These are phyloP conservation scores for Heterotilapia buettikoferi DNA, from an alignment of 2,113 vertebrate genomes.

Conservation along the genomic window DNA sequence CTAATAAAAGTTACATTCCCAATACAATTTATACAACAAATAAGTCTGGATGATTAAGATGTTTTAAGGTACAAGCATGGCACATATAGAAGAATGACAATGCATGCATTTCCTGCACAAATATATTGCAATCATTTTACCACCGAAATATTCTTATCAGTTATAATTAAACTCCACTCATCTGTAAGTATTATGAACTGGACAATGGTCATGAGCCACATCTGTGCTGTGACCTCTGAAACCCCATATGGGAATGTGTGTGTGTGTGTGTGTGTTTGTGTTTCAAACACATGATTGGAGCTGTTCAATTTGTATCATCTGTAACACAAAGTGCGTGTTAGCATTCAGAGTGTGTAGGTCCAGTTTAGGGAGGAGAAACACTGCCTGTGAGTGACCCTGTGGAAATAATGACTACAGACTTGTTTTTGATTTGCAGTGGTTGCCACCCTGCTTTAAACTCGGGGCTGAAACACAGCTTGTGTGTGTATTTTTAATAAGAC, in stretches of 20 bases:
- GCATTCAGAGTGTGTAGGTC: constrained; percentile 13
- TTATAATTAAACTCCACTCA: background rate
- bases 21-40: background rate
- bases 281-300: constrained; percentile 32
- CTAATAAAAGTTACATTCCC: background rate
- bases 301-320: constrained; percentile 39
- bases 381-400: constrained; percentile 13
- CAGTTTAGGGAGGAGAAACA: background rate
- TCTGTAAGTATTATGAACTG: constrained; percentile 2
- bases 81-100: background rate
- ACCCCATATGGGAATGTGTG: background rate
- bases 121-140: background rate
- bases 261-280: background rate
- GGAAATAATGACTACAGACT: constrained; percentile 28
- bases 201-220: constrained; percentile 31
- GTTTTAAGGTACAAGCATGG: background rate
- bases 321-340: background rate
- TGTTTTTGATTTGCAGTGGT: constrained; percentile 24
- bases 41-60: background rate
- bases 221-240: constrained; percentile 28
- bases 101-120: background rate
- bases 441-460: constrained; percentile 7
- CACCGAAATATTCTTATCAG: background rate
- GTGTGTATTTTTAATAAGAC: background rate
- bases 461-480: background rate